phyloP scores from a whole-genome alignment of 2,888 invertebrate species.

The Coenonympha glycerion region DNA sequence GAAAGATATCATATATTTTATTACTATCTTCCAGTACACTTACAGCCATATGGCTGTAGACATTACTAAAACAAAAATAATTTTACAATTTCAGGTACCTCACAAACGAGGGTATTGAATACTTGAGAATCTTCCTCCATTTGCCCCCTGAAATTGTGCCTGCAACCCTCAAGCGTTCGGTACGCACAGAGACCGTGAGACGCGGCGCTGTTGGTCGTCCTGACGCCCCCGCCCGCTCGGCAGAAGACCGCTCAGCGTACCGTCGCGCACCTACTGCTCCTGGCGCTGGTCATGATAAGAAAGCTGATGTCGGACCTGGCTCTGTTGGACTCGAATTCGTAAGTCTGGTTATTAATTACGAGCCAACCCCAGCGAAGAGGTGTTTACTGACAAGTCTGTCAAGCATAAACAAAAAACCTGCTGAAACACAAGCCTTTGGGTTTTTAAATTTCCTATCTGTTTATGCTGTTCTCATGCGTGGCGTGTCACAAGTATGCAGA shows the following conservation, averaged over 20 bases:
- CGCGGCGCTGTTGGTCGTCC: constrained; percentile 83
- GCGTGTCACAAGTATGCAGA: too few relatives aligned
- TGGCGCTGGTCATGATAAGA: constrained; percentile 86
- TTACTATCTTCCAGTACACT: too few relatives aligned
- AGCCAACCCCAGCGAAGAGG: too few relatives aligned
- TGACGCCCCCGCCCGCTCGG: constrained; percentile 82
- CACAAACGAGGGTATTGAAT: constrained; percentile 98
- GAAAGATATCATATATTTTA: too few relatives aligned
- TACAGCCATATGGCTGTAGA: too few relatives aligned
- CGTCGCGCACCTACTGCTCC: constrained; percentile 82
- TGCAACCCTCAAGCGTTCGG: constrained; percentile 94
- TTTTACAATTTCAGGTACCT: constrained; percentile 80
- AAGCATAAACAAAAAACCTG: too few relatives aligned
- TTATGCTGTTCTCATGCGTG: too few relatives aligned
- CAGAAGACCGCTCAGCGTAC: constrained; percentile 89
- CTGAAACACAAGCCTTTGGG: too few relatives aligned
- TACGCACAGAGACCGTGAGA: constrained; percentile 88
- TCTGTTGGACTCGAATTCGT: constrained; percentile 93
- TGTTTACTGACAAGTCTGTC: too few relatives aligned
- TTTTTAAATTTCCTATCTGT: too few relatives aligned
- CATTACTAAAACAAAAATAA: not conserved
- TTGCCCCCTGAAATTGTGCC: constrained; percentile 99
- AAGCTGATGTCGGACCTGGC: constrained; percentile 97
- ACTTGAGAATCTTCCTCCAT: constrained; percentile 94
- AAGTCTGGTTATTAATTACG: too few relatives aligned